These are phyloP conservation scores for Ptyas mucosa DNA, from an alignment of 2,113 vertebrate genomes.

Conservation along the genomic window DNA sequence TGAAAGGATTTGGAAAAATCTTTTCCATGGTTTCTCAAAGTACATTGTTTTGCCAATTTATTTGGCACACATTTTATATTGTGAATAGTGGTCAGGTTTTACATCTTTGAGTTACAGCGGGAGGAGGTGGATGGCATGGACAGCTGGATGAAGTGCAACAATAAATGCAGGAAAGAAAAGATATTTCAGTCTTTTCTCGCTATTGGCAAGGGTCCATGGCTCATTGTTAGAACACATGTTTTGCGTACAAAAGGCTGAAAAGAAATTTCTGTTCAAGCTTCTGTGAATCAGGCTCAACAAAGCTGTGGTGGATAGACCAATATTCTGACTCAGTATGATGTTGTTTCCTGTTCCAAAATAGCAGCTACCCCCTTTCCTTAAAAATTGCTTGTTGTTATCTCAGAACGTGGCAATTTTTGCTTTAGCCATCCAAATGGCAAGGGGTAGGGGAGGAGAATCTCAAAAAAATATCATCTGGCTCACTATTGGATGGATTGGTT, in stretches of 20 bases:
- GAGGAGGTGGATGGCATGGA: neutral
- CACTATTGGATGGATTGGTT: neutral
- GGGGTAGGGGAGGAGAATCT: neutral
- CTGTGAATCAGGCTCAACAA: neutral
- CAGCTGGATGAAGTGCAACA: neutral
- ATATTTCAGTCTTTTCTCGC: neutral
- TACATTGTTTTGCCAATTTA: neutral
- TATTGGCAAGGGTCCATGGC: neutral
- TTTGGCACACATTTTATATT: slow-evolving; percentile 7
- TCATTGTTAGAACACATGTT: neutral
- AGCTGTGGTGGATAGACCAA: neutral
- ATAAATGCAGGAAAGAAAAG: neutral
- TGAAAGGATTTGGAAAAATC: slow-evolving; percentile 31
- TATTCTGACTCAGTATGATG: neutral
- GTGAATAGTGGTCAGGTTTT: neutral
- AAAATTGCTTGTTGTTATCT: neutral
- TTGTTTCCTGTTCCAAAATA: neutral
- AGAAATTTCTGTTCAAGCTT: neutral
- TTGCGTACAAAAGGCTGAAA: neutral
- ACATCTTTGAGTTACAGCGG: neutral
- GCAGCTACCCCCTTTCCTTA: neutral
- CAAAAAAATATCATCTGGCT: neutral
- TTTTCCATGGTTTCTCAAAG: neutral
- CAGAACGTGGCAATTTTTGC: neutral
- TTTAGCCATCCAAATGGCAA: neutral